Percentiles rank a stretch among this genome's conserved stretches.
Conservation (phyloP, 2,888 invertebrate genomes). For the Nyleta sp. region DNA sequence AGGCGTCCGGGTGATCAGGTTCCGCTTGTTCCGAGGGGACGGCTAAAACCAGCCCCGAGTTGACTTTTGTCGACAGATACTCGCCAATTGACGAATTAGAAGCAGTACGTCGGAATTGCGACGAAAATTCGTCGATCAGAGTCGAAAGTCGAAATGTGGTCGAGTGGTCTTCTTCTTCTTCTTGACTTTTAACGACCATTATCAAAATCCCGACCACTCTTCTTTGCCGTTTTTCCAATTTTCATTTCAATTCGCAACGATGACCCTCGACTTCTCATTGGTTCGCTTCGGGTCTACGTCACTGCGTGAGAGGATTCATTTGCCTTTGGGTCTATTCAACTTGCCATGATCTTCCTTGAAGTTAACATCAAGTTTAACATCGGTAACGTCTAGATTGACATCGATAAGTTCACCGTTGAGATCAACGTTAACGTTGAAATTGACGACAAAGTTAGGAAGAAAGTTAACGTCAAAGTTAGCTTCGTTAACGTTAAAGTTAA, state of each 20-base stretch:
- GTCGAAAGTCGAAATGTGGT: conserved; percentile 3
- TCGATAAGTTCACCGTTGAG: too few species aligned
- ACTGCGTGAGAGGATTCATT: background rate
- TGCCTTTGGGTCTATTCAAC: background rate
- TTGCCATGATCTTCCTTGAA: background rate
- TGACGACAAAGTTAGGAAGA: too few species aligned
- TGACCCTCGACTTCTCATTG: background rate
- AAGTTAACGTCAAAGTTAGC: too few species aligned
- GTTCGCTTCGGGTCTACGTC: background rate
- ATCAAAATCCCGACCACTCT: background rate
- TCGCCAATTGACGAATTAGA: conserved; percentile 4
- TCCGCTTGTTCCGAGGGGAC: conserved; percentile 35
- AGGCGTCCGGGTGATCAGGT: conserved; percentile 32
- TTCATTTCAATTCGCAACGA: background rate
- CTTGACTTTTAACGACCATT: conserved; percentile 7
- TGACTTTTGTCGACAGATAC: conserved; percentile 24
- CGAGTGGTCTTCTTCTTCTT: conserved; percentile 6
- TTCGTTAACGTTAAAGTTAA: too few species aligned
- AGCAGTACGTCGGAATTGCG: background rate
- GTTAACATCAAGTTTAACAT: too few species aligned
- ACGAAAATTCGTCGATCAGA: background rate
- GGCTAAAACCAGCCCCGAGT: conserved; percentile 36
- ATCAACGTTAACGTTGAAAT: too few species aligned
- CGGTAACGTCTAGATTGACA: too few species aligned
- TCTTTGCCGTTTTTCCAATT: background rate